Evolutionary conservation across 2,797 vertebrate genomes (phyloP).

Genomic region (Falco concolor): DNA sequence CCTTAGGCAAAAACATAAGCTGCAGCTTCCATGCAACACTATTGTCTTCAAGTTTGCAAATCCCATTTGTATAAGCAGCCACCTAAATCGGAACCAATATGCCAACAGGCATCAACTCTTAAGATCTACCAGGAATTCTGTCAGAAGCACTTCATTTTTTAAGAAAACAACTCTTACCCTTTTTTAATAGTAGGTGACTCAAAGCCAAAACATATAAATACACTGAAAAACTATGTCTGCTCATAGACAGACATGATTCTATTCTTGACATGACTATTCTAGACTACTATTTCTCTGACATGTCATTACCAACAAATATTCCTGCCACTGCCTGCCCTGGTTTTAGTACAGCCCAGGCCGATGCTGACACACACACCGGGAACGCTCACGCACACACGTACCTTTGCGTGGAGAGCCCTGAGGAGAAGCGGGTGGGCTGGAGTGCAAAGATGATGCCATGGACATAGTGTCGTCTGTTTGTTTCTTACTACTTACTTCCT

Average conservation of each 20-base stretch:
- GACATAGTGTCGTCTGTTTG: conserved; percentile 84
- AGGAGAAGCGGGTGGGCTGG: conserved; percentile 88
- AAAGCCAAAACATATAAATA: background rate
- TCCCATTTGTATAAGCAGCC: background rate
- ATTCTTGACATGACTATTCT: background rate
- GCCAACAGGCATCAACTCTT: background rate
- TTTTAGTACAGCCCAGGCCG: background rate
- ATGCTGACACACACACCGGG: accelerated
- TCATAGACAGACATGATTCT: background rate
- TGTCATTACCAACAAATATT: background rate
- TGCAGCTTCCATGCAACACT: background rate
- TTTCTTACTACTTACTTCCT: conserved; percentile 83
- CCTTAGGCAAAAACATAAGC: background rate
- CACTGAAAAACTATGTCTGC: background rate
- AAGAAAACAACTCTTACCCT: background rate
- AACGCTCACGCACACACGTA: background rate
- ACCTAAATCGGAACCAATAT: background rate
- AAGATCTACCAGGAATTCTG: background rate
- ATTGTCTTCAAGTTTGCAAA: accelerated
- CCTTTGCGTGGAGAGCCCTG: conserved; percentile 90
- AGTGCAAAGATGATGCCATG: conserved; percentile 84
- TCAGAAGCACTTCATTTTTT: background rate
- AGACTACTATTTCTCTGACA: background rate
- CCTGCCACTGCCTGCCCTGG: background rate
- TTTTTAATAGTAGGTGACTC: background rate